These are phyloP conservation scores for Malurus splendens DNA, from an alignment of 2,797 vertebrate species.

Conservation along the genomic window DNA sequence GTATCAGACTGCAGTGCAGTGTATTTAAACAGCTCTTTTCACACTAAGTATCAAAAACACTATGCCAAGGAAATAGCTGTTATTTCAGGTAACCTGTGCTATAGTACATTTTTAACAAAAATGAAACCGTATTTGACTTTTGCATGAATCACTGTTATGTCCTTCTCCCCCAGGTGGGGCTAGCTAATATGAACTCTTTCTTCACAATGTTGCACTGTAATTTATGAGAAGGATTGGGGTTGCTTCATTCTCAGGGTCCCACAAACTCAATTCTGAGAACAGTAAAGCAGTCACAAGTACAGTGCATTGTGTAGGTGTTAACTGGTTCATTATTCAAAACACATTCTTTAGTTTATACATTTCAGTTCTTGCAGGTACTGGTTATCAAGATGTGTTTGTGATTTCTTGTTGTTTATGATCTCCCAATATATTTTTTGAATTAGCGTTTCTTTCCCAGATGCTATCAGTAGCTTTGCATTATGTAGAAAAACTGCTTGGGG, in stretches of 20 bases:
- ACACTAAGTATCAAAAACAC: conserved; percentile 12
- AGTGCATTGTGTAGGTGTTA: neutral
- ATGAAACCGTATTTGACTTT: neutral
- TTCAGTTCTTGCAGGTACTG: neutral
- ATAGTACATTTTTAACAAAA: neutral
- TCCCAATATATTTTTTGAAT: neutral
- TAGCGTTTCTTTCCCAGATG: neutral
- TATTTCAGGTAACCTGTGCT: neutral
- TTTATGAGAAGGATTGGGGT: neutral
- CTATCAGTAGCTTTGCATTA: neutral
- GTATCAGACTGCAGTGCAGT: conserved; percentile 12
- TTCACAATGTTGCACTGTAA: neutral
- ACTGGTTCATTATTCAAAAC: neutral
- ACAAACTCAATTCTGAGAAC: neutral
- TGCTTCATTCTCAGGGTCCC: neutral
- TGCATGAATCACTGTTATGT: neutral
- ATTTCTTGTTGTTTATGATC: neutral
- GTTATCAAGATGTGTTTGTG: neutral
- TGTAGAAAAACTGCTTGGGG: neutral
- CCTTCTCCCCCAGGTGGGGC: neutral
- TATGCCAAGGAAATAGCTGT: conserved; percentile 3
- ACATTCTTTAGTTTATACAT: neutral
- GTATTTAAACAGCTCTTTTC: conserved; percentile 29
- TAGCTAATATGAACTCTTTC: neutral
- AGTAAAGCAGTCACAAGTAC: neutral